Evolutionary conservation across 2,888 invertebrate genomes (phyloP).

Genomic region (Odontocolon sp.): DNA sequence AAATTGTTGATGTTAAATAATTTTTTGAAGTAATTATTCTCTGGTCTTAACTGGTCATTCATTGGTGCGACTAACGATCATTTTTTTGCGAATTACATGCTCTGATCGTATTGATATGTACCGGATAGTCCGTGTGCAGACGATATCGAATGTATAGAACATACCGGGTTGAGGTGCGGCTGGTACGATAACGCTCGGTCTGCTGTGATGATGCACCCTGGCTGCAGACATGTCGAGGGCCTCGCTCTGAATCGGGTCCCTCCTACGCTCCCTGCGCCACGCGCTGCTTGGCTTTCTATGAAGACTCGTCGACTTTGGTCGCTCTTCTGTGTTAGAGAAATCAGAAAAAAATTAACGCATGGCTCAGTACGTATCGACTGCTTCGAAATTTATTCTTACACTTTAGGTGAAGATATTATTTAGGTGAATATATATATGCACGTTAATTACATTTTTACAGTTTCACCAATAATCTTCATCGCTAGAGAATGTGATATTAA

Average conservation of each 20-base stretch:
- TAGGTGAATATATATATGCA: no score
- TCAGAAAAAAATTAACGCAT: conserved; percentile 33
- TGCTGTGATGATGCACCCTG: conserved; percentile 74
- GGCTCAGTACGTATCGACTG: neutral
- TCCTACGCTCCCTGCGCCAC: conserved; percentile 79
- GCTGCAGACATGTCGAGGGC: conserved; percentile 80
- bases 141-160: conserved; percentile 1
- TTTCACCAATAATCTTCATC: no score
- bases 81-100: neutral
- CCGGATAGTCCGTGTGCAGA: neutral
- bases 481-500: no score
- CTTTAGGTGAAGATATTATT: no score
- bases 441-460: no score
- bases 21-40: no score
- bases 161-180: conserved; percentile 75
- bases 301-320: conserved; percentile 76
- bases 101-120: conserved; percentile 6
- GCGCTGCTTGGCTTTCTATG: conserved; percentile 79
- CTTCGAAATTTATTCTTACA: conserved; percentile 23
- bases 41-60: no score
- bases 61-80: no score
- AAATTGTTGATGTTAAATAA: no score
- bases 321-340: conserved; percentile 71
- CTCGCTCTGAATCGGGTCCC: conserved; percentile 79
- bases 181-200: conserved; percentile 79